Evolutionary conservation across 2,888 invertebrate genomes (phyloP).

Genomic region (Oscheius sp.): DNA sequence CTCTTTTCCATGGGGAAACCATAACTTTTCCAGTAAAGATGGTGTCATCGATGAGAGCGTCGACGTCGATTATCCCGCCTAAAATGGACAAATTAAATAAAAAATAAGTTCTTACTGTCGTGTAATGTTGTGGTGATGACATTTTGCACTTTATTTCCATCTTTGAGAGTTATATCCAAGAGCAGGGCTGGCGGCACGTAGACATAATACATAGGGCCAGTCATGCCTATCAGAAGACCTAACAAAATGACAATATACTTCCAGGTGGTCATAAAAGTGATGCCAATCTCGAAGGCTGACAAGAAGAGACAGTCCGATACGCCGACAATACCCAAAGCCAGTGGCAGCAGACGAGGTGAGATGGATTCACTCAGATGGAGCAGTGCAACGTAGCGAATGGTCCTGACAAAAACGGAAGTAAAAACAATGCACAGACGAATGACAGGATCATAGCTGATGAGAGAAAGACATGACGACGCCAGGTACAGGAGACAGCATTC

Average conservation of each 20-base stretch:
- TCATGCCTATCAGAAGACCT: background rate
- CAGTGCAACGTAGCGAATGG: background rate
- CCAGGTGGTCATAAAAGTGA: background rate
- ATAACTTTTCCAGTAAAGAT: background rate
- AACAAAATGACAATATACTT: background rate
- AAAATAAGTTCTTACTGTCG: background rate
- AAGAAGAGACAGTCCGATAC: background rate
- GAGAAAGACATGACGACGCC: background rate
- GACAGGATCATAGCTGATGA: background rate
- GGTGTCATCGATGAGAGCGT: conserved; percentile 10
- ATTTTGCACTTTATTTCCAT: background rate
- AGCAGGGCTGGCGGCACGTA: background rate
- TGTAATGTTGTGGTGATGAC: background rate
- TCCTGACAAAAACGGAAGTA: background rate
- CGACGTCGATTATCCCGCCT: background rate
- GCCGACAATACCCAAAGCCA: background rate
- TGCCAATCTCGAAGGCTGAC: background rate
- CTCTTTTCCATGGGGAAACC: background rate
- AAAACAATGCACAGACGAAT: background rate
- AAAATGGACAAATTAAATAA: background rate
- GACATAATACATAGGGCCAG: background rate
- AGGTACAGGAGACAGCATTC: background rate
- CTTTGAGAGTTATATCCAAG: background rate
- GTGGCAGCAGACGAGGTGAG: background rate
- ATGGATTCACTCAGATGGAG: background rate